phyloP scores from a whole-genome alignment of 2,888 invertebrate genomes.

The Hydroisotoma schaefferi region DNA sequence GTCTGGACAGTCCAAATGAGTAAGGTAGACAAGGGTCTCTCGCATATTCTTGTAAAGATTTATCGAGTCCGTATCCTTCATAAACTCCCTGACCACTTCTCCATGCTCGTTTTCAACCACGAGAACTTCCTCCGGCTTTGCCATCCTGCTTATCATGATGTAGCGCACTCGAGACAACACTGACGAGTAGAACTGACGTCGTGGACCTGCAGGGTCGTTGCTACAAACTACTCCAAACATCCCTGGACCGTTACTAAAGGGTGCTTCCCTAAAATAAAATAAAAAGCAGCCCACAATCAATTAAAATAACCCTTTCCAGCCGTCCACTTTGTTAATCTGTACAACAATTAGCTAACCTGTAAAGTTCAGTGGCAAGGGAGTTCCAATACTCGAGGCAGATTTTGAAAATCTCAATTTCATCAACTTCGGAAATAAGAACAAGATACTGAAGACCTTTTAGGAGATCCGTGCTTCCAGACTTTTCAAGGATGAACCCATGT shows the following conservation, averaged over 20 bases:
- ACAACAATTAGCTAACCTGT: conserved; percentile 62
- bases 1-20: conserved; percentile 96
- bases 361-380: conserved; percentile 84
- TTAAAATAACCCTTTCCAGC: too few species aligned
- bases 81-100: conserved; percentile 97
- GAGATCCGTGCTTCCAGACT: conserved; percentile 70
- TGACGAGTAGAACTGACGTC: conserved; percentile 72
- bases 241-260: neutral
- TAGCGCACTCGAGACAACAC: conserved; percentile 71
- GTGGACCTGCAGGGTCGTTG: neutral
- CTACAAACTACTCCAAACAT: neutral
- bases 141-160: conserved; percentile 99
- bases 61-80: conserved; percentile 99
- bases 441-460: conserved; percentile 81
- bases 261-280: too few species aligned
- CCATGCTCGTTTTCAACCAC: conserved; percentile 99
- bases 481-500: conserved; percentile 84
- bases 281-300: too few species aligned
- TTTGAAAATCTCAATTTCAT: conserved; percentile 99
- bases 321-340: too few species aligned
- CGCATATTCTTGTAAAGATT: conserved; percentile 99
- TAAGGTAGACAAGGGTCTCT: conserved; percentile 94
- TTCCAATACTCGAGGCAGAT: conserved; percentile 99
- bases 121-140: conserved; percentile 98
- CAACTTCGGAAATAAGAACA: conserved; percentile 92